These are phyloP conservation scores for Capromys pilorides DNA, from an alignment of 2,797 vertebrate genomes.

Conservation along the genomic window DNA sequence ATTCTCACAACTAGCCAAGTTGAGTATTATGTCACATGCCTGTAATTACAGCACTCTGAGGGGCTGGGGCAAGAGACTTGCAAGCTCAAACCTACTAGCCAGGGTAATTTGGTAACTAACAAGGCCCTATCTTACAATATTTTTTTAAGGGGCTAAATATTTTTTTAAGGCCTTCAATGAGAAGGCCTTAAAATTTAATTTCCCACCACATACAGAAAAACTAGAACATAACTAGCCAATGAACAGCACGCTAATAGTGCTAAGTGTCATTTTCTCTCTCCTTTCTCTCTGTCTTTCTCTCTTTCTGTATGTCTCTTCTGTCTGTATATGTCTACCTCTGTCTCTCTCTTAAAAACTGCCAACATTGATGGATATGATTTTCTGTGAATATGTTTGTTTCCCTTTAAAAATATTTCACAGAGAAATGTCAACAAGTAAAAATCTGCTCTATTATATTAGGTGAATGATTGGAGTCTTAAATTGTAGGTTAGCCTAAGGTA, in stretches of 20 bases:
- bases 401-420: background rate
- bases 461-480: background rate
- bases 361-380: background rate
- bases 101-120: background rate
- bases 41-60: background rate
- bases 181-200: background rate
- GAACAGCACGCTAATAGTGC: background rate
- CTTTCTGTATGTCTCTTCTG: background rate
- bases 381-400: background rate
- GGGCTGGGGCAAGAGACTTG: background rate
- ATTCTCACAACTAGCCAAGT: background rate
- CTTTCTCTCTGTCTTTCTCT: background rate
- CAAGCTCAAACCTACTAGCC: background rate
- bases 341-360: background rate
- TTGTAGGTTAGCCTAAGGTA: background rate
- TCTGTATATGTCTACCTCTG: background rate
- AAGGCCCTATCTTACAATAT: background rate
- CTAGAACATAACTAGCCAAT: background rate
- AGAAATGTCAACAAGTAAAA: slow-evolving; percentile 20
- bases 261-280: background rate
- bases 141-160: background rate
- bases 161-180: too few species aligned
- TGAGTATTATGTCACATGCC: background rate
- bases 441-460: background rate
- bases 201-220: background rate